A percentile compares a stretch with the other conserved stretches of the same genome.
phyloP scores from a whole-genome alignment of 2,797 vertebrate genomes.

The Gymnothorax javanicus region DNA sequence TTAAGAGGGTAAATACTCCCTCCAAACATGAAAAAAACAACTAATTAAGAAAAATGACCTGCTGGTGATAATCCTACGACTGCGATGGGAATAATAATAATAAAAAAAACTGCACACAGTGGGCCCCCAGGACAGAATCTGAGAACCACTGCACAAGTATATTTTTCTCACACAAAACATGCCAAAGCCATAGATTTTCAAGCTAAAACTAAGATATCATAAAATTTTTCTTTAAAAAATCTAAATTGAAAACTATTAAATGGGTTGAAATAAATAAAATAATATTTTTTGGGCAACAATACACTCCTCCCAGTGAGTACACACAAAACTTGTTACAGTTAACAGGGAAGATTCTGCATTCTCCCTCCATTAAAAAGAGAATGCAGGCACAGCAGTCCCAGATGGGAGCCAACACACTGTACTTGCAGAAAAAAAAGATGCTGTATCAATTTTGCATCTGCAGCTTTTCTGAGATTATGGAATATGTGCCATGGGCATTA shows the following conservation, averaged over 20 bases:
- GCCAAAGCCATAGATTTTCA: no score
- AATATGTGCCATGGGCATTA: background rate
- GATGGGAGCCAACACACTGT: background rate
- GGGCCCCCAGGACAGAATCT: no score
- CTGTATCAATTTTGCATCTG: background rate
- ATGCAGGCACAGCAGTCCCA: background rate
- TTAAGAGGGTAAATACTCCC: no score
- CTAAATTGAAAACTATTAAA: background rate
- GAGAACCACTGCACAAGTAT: no score
- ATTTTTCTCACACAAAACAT: no score
- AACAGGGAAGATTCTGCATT: no score
- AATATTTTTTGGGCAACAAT: background rate
- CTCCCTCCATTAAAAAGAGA: background rate
- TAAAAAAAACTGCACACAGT: no score
- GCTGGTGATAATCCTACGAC: no score
- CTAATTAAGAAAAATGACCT: no score
- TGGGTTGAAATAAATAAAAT: background rate
- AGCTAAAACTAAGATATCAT: background rate
- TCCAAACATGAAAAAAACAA: no score
- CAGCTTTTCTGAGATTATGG: background rate
- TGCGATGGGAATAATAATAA: no score
- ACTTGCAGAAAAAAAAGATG: background rate
- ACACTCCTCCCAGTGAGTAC: background rate
- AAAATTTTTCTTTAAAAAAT: background rate
- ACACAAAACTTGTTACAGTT: background rate